Base-by-base conservation (phyloP, 2,888 invertebrate genomes). In the Dichetophora obliterata region DNA sequence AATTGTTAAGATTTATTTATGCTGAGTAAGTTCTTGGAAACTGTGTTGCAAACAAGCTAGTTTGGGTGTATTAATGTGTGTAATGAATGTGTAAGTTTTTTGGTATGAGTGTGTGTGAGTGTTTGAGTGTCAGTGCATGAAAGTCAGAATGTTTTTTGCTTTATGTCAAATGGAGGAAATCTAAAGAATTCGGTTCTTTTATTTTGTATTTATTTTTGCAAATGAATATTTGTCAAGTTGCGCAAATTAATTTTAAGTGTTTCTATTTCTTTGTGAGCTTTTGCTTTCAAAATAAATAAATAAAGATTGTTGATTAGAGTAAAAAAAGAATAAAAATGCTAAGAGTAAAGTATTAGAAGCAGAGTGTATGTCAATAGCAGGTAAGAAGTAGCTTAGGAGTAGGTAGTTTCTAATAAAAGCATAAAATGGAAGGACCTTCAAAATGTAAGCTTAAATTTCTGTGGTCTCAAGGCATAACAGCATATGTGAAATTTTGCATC, bases 171-270 rank as follows among this genome's bases (percentile, higher is more conserved):
- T 27, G 8, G 22, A 14, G 8, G 22, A 14, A 22, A 22, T 24
- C 57, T 57, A 22, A 3, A n/a, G 6, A 19, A 24, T 59, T 27
- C 9, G 24, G 43, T 59, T 22, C 5, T 27, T 22, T 43, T 43
- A 52, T 24, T 54, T 43, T 43, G 37, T 54, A 74, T 74, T 74
- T 74, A 48, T 74, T 74, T n/a, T 74, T 2, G 31, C 63, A 54
- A 74, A 74, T 74, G 50, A 74, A 74, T 66, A 54, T 66, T 74
- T 74, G 52, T 65, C 54, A 65, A 54, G 66, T 54, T 54, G 31
- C 57, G 59, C 31, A 66, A 65, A 74, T 52, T 52, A 43, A 71
- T 24, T 68, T 34, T 37, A 57, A 54, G n/a, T 71, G 19, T 59
- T 59, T 54, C 31, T 66, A 11, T 11, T 11, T 19, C n/a, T 66